Evolutionary conservation across 2,797 vertebrate genomes (phyloP).

Genomic region (Aselliscus stoliczkanus): DNA sequence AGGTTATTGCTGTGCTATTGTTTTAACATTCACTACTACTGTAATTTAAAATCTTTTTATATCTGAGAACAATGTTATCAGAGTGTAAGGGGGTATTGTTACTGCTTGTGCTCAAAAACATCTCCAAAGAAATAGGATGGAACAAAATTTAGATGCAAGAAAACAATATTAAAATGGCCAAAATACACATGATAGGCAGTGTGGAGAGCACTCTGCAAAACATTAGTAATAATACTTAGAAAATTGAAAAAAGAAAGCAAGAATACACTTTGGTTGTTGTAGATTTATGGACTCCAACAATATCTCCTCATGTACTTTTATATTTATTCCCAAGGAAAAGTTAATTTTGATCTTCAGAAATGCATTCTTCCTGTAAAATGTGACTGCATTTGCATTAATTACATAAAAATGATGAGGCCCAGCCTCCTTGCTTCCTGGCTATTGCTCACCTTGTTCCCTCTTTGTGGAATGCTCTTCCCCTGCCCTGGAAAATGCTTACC

Average conservation of each 20-base stretch:
- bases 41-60: constrained; percentile 4
- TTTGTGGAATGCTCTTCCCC: neutral
- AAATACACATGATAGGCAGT: neutral
- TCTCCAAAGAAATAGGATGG: neutral
- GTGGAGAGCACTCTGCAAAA: neutral
- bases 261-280: neutral
- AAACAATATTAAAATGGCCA: neutral
- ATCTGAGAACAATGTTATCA: neutral
- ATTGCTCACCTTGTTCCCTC: neutral
- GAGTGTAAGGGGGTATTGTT: neutral
- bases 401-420: neutral
- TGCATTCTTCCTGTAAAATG: neutral
- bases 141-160: neutral
- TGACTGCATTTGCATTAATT: neutral
- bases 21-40: neutral
- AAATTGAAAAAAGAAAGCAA: neutral
- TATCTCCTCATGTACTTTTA: neutral
- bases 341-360: constrained; percentile 1
- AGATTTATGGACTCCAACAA: neutral
- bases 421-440: neutral
- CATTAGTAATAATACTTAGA: neutral
- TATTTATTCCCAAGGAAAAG: neutral
- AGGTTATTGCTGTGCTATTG: neutral
- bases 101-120: constrained; percentile 8
- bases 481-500: neutral